phyloP scores from a whole-genome alignment of 2,797 vertebrate species.

The Cyclura pinguis region DNA sequence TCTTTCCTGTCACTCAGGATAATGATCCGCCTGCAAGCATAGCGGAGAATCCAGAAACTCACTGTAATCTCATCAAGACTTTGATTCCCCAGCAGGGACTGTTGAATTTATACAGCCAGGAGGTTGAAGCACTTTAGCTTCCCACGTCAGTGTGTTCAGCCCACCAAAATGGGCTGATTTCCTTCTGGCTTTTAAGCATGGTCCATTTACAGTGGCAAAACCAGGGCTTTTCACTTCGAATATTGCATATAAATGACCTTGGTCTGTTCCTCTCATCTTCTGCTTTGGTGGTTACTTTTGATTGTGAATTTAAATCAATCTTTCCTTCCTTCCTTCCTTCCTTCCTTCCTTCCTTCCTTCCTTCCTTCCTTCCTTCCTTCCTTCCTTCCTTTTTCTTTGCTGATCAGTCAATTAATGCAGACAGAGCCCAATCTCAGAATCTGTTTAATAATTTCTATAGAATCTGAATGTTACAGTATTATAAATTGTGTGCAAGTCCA shows the following conservation, averaged over 20 bases:
- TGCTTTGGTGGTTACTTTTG: constrained; percentile 35
- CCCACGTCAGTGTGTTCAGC: constrained; percentile 41
- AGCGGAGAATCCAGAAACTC: constrained; percentile 73
- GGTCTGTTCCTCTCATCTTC: constrained; percentile 18
- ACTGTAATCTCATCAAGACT: constrained; percentile 75
- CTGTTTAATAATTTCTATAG: not conserved
- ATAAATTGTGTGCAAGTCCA: not conserved
- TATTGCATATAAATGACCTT: constrained; percentile 47
- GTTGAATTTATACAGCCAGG: constrained; percentile 66
- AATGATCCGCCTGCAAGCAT: constrained; percentile 70
- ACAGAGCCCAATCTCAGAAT: not conserved
- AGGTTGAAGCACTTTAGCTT: constrained; percentile 55
- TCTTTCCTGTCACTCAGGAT: constrained; percentile 80
- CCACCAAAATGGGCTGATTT: constrained; percentile 36
- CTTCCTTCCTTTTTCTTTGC: too few relatives aligned
- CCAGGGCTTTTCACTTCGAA: constrained; percentile 52
- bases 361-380: too few relatives aligned
- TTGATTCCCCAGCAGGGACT: constrained; percentile 75
- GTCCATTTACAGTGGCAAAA: constrained; percentile 38
- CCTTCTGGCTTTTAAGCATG: constrained; percentile 54
- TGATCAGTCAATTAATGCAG: too few relatives aligned
- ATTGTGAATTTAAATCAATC: accelerated
- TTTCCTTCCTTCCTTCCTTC: too few relatives aligned
- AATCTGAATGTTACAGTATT: not conserved
- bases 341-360: too few relatives aligned